These are phyloP conservation scores for Danio tinwini DNA, from an alignment of 2,797 vertebrate genomes.

Conservation along the genomic window DNA sequence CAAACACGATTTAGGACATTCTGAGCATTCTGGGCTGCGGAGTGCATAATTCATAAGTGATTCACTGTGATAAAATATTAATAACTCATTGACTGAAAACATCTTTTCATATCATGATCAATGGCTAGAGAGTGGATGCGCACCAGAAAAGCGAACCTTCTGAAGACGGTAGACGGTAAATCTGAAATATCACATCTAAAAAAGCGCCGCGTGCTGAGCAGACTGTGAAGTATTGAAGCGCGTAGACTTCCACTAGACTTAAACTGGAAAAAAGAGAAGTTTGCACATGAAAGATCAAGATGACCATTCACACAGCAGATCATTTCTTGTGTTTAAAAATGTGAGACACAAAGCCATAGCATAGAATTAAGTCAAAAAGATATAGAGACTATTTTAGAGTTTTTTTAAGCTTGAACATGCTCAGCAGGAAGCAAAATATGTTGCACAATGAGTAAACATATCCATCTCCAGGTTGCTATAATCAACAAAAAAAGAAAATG, in stretches of 20 bases:
- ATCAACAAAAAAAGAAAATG: not conserved
- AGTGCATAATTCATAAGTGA: constrained; percentile 20
- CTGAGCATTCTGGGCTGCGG: not conserved
- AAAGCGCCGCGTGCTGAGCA: not conserved
- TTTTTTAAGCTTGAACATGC: not conserved
- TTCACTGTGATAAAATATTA: constrained; percentile 38
- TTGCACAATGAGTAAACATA: not conserved
- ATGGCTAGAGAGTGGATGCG: constrained; percentile 1
- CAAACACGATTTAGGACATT: constrained; percentile 34
- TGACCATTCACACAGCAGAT: not conserved
- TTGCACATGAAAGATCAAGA: not conserved
- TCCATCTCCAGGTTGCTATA: not conserved
- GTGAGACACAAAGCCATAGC: not conserved
- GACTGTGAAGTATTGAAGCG: not conserved
- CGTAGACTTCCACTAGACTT: not conserved
- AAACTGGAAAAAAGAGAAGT: not conserved
- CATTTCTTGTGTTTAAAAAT: not conserved
- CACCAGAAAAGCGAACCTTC: not conserved
- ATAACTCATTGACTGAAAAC: constrained; percentile 37
- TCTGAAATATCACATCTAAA: not conserved
- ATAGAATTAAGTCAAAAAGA: not conserved
- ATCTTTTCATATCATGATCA: constrained; percentile 24
- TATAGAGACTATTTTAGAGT: not conserved
- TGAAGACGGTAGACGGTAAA: not conserved
- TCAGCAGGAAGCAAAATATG: not conserved